Conservation (phyloP, 2,888 invertebrate species). For the Nebria salina region DNA sequence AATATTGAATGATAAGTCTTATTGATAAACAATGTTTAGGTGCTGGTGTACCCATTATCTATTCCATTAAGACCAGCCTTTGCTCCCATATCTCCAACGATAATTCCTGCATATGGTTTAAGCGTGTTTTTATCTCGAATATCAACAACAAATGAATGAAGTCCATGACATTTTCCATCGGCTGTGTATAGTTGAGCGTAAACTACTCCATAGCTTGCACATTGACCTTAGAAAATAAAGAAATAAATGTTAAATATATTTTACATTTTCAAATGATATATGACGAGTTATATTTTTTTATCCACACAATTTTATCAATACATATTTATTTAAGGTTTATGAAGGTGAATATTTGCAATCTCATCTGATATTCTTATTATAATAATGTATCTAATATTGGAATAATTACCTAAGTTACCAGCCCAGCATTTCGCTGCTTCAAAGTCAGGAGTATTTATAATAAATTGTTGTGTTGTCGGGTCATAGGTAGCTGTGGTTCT, state of each 20-base stretch:
- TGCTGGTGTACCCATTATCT: conserved; percentile 82
- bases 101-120: conserved; percentile 78
- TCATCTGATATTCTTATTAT: neutral
- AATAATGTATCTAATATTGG: conserved; percentile 12
- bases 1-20: conserved; percentile 55
- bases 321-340: neutral
- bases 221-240: conserved; percentile 67
- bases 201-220: conserved; percentile 86
- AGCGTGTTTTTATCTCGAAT: conserved; percentile 80
- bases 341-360: neutral
- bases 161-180: conserved; percentile 81
- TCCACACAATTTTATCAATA: no score
- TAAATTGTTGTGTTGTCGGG: conserved; percentile 73
- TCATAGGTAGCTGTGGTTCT: conserved; percentile 86
- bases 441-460: conserved; percentile 79
- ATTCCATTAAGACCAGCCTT: conserved; percentile 91
- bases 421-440: conserved; percentile 88
- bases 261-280: neutral
- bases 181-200: conserved; percentile 88
- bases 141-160: conserved; percentile 90
- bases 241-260: neutral
- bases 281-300: neutral
- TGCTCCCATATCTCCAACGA: conserved; percentile 91
- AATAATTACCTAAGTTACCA: conserved; percentile 72
- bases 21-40: conserved; percentile 52